phyloP scores from a whole-genome alignment of 2,797 vertebrate genomes.

The Oreochromis grahami region DNA sequence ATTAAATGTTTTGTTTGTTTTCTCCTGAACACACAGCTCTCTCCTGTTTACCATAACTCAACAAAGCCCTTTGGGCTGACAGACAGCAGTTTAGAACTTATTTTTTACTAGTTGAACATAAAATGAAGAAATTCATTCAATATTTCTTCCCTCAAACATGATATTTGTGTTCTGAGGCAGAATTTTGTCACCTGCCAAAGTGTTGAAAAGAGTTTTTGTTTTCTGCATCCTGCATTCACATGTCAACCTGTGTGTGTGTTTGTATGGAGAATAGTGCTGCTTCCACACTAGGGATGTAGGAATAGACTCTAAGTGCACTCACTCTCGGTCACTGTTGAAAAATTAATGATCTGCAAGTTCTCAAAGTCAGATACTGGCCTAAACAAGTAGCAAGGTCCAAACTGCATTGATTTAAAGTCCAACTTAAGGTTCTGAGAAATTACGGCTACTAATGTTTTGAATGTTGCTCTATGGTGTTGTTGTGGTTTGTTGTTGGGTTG shows the following conservation, averaged over 20 bases:
- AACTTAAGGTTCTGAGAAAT: not conserved
- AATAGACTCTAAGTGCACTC: not conserved
- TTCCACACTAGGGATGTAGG: not conserved
- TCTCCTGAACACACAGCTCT: constrained; percentile 27
- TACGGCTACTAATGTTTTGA: not conserved
- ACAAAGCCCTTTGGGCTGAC: constrained; percentile 16
- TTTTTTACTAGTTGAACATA: constrained; percentile 7
- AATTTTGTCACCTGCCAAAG: not conserved
- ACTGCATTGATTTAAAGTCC: not conserved
- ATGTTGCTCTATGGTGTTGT: not conserved
- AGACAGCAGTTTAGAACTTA: constrained; percentile 4
- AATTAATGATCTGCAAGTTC: not conserved
- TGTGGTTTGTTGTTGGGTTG: not conserved
- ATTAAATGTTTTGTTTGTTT: constrained; percentile 47
- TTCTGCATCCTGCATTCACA: not conserved
- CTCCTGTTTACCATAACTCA: constrained; percentile 39
- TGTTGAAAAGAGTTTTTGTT: not conserved
- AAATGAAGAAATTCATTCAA: not conserved
- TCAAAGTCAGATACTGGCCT: not conserved
- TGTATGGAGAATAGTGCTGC: not conserved
- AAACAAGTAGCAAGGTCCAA: not conserved
- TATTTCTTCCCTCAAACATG: not conserved
- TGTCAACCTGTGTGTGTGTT: not conserved
- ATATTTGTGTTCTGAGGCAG: not conserved
- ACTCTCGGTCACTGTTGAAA: not conserved